Evolutionary conservation across 2,797 vertebrate genomes (phyloP).

Genomic region (Gymnodraco acuticeps): DNA sequence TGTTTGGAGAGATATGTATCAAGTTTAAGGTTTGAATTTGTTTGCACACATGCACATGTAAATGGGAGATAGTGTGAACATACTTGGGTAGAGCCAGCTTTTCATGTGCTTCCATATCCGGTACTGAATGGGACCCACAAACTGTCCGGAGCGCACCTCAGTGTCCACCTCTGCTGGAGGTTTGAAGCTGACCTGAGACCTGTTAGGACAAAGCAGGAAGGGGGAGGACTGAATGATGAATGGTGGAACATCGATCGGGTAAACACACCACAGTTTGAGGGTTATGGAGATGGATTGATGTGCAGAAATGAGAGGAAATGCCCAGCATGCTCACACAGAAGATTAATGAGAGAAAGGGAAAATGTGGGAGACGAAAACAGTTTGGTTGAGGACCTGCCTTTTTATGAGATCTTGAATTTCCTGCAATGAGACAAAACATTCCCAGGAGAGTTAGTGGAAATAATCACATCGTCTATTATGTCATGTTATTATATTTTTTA

Average conservation of each 20-base stretch:
- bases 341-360: constrained; percentile 29
- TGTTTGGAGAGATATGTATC: no score
- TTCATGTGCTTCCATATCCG: constrained; percentile 88
- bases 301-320: constrained; percentile 2
- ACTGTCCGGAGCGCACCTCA: constrained; percentile 79
- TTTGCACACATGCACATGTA: no score
- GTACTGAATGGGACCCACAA: constrained; percentile 86
- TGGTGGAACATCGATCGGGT: constrained; percentile 2
- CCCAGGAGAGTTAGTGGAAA: constrained; percentile 4
- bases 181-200: constrained; percentile 81
- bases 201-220: constrained; percentile 44
- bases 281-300: constrained; percentile 14
- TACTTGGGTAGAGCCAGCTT: constrained; percentile 85
- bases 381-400: constrained; percentile 71
- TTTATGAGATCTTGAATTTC: constrained; percentile 86
- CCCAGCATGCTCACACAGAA: constrained; percentile 5
- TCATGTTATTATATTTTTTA: no score
- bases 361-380: neutral
- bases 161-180: constrained; percentile 73
- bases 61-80: neutral
- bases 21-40: no score
- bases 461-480: neutral
- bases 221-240: constrained; percentile 21
- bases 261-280: constrained; percentile 3
- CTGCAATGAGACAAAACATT: constrained; percentile 69